A percentile compares a stretch with the other conserved stretches of the same genome.
phyloP scores from a whole-genome alignment of 2,797 vertebrate species.

The Hapalemur alaotrensis region DNA sequence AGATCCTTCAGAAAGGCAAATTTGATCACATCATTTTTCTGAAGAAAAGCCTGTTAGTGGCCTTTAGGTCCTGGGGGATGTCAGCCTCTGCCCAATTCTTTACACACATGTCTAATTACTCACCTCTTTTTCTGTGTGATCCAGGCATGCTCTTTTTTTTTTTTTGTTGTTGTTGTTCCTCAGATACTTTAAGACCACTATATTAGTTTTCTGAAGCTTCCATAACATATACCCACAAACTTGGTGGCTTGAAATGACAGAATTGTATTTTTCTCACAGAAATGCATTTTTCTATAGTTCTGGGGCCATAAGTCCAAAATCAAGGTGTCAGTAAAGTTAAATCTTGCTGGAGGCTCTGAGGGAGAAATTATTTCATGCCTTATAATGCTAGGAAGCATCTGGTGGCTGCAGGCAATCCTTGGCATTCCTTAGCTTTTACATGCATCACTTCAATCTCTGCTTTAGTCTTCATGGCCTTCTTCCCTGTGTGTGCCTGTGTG shows the following conservation, averaged over 20 bases:
- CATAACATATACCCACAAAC: not conserved
- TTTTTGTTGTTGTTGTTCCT: not conserved
- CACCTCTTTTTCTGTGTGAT: not conserved
- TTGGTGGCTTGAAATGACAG: not conserved
- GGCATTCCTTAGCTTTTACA: not conserved
- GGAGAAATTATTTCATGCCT: not conserved
- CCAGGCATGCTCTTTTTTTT: not conserved
- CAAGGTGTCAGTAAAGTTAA: not conserved
- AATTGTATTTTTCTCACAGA: not conserved
- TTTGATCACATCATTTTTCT: not conserved
- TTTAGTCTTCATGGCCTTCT: not conserved
- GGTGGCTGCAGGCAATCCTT: not conserved
- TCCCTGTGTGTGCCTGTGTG: not conserved
- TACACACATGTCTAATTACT: not conserved
- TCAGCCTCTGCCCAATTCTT: not conserved
- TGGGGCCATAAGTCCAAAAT: not conserved
- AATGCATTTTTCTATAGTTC: not conserved
- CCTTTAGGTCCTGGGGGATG: not conserved
- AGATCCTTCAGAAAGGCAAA: not conserved
- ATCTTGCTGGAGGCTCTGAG: not conserved
- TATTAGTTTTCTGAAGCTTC: not conserved
- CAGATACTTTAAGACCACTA: not conserved
- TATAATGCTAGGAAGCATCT: not conserved
- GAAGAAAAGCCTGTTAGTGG: not conserved
- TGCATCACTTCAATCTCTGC: not conserved